A percentile compares a stretch with the other conserved stretches of the same genome.
These are phyloP conservation scores for Drosophila kanekoi DNA, from an alignment of 2,888 invertebrate genomes.

Conservation along the genomic window DNA sequence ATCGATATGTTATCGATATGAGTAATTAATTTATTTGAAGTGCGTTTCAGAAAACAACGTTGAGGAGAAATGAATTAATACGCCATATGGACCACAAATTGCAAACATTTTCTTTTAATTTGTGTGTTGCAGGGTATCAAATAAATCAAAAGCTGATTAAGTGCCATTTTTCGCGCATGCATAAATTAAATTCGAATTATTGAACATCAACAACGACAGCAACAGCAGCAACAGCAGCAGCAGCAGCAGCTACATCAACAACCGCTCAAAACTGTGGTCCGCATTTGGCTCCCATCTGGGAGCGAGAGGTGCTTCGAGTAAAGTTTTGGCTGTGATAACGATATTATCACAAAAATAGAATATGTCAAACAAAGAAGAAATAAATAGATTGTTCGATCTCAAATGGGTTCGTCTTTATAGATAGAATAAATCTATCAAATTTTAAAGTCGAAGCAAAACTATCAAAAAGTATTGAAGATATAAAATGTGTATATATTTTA, in stretches of 20 bases:
- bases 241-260: background rate
- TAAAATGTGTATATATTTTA: too few species aligned
- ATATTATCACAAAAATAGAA: background rate
- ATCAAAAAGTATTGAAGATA: too few species aligned
- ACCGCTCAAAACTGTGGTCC: conserved; percentile 2
- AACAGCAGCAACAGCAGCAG: too few species aligned
- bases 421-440: too few species aligned
- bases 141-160: conserved; percentile 73
- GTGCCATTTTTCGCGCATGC: conserved; percentile 66
- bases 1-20: background rate
- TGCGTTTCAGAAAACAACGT: background rate
- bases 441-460: too few species aligned
- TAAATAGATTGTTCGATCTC: too few species aligned
- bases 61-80: background rate
- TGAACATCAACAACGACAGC: conserved; percentile 17
- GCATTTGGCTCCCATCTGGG: background rate
- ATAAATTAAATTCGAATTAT: conserved; percentile 66
- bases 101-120: background rate
- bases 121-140: conserved; percentile 26
- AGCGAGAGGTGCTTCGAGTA: background rate
- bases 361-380: background rate
- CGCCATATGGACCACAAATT: background rate
- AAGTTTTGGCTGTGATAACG: background rate
- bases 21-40: background rate
- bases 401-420: too few species aligned